A percentile compares a stretch with the other conserved stretches of the same genome.
Conservation (phyloP, 64 coral and sea anemone genomes). For the Montipora sp. region DNA sequence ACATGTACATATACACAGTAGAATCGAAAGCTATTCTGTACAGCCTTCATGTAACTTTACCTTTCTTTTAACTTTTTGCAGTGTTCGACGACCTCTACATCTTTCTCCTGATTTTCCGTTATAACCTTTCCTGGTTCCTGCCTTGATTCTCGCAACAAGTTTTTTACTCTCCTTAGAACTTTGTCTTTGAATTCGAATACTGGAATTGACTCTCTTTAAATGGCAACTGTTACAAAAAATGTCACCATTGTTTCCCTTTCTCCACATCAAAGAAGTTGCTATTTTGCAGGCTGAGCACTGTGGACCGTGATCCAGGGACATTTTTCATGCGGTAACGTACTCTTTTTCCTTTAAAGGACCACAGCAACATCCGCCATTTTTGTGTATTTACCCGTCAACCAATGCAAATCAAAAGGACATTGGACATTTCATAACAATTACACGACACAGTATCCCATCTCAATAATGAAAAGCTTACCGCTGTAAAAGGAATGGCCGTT, state of each 20-base stretch:
- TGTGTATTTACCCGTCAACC: too few species aligned
- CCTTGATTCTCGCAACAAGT: slow-evolving; percentile 82
- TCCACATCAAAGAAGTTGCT: slow-evolving; percentile 93
- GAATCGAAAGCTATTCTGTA: too few species aligned
- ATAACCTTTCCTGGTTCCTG: slow-evolving; percentile 84
- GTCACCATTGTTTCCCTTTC: slow-evolving; percentile 89
- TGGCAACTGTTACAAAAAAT: slow-evolving; percentile 97
- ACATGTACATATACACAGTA: too few species aligned
- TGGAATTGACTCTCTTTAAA: slow-evolving; percentile 88
- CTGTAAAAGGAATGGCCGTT: too few species aligned
- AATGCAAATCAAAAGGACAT: too few species aligned
- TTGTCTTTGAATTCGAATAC: slow-evolving; percentile 77
- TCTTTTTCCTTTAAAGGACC: too few species aligned
- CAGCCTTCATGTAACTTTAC: slow-evolving; percentile 31
- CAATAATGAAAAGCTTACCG: too few species aligned
- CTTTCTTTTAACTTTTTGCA: slow-evolving; percentile 92
- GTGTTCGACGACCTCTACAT: slow-evolving; percentile 79
- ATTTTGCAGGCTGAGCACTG: slow-evolving; percentile 99
- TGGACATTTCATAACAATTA: too few species aligned
- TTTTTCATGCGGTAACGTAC: slow-evolving; percentile 8
- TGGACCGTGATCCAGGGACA: slow-evolving; percentile 79
- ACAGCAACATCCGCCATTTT: too few species aligned
- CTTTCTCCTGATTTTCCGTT: slow-evolving; percentile 96
- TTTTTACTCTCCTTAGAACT: slow-evolving; percentile 92
- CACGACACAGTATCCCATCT: too few species aligned